phyloP scores from a whole-genome alignment of 2,888 invertebrate species.

The Chrysotoxum bicinctum region DNA sequence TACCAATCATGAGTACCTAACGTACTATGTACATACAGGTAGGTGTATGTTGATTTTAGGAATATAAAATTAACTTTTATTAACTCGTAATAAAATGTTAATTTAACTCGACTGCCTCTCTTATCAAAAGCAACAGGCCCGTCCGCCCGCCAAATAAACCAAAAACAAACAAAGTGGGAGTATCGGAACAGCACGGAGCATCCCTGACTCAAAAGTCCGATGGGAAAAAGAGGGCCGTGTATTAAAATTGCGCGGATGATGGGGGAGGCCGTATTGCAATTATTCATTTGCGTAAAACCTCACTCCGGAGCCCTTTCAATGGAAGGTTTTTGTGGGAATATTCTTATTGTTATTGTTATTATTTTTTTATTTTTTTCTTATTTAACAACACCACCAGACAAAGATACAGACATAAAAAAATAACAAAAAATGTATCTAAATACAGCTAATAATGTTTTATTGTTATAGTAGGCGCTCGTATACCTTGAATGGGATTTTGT shows the following conservation, averaged over 20 bases:
- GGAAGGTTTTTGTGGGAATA: constrained; percentile 7
- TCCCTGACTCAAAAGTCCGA: background rate
- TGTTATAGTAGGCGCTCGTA: constrained; percentile 17
- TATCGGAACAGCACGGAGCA: background rate
- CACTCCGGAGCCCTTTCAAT: background rate
- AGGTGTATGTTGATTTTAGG: constrained; percentile 16
- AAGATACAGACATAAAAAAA: constrained; percentile 36
- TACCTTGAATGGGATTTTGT: constrained; percentile 47
- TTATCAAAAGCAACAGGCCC: constrained; percentile 32
- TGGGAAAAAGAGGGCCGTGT: background rate
- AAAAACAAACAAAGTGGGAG: constrained; percentile 5
- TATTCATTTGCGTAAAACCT: constrained; percentile 19
- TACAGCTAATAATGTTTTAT: constrained; percentile 65
- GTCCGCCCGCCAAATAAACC: background rate
- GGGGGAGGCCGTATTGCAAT: constrained; percentile 15
- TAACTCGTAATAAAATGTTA: constrained; percentile 51
- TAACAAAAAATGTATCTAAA: constrained; percentile 35
- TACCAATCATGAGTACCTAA: background rate
- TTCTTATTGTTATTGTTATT: constrained; percentile 5
- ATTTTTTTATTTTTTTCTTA: background rate
- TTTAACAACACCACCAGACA: background rate
- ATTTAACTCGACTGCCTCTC: constrained; percentile 28
- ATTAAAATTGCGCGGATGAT: background rate
- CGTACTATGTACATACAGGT: background rate
- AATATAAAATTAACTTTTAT: constrained; percentile 59